Evolutionary conservation across 1,140 invertebrate species (phyloP).

Genomic region (Zaprionus inermis): DNA sequence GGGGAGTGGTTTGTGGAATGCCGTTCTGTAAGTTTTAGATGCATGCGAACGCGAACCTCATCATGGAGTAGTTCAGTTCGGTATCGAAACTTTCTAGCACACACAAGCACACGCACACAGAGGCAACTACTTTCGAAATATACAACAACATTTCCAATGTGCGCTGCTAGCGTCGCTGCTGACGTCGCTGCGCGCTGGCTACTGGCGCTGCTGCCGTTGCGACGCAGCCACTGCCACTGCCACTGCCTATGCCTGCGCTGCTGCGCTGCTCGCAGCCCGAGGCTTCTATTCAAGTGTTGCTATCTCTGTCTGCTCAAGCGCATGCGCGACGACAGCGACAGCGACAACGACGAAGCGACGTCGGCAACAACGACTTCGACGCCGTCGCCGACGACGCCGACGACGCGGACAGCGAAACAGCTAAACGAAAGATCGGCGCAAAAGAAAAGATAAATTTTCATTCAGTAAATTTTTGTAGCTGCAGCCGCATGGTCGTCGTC

Average conservation of each 20-base stretch:
- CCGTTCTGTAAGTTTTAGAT: constrained; percentile 83
- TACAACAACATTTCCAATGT: constrained; percentile 38
- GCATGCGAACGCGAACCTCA: constrained; percentile 59
- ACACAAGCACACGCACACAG: constrained; percentile 47
- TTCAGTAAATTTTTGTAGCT: constrained; percentile 69
- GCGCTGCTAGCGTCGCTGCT: constrained; percentile 18
- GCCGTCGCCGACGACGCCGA: background rate
- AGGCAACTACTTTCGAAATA: constrained; percentile 59
- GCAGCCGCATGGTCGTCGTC: constrained; percentile 42
- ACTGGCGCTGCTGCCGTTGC: background rate
- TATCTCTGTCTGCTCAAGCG: constrained; percentile 30
- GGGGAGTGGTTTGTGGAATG: constrained; percentile 66
- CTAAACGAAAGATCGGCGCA: constrained; percentile 74
- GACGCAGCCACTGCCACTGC: constrained; percentile 9
- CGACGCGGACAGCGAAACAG: constrained; percentile 23
- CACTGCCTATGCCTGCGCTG: background rate
- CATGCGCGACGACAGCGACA: constrained; percentile 32
- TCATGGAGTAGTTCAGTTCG: constrained; percentile 55
- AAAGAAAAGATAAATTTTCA: constrained; percentile 80
- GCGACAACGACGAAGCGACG: constrained; percentile 14
- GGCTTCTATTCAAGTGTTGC: constrained; percentile 4
- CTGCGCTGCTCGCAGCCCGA: constrained; percentile 1
- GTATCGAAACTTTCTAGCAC: constrained; percentile 76
- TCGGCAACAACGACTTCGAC: constrained; percentile 5
- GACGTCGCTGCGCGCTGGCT: background rate